These are phyloP conservation scores for Sesia bembeciformis DNA, from an alignment of 2,888 invertebrate genomes.

Conservation along the genomic window DNA sequence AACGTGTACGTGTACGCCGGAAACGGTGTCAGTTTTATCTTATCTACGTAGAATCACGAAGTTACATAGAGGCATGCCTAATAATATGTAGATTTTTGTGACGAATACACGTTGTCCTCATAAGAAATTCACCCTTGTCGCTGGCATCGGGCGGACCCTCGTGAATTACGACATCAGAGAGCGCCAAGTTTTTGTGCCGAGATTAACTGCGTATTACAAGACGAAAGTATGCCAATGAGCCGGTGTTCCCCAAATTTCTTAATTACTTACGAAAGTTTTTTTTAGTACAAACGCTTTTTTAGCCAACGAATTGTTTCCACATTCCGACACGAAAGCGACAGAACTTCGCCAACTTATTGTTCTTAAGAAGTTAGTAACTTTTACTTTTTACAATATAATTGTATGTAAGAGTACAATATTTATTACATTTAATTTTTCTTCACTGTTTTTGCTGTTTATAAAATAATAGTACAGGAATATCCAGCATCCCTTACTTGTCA, in stretches of 20 bases:
- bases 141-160: slow-evolving; percentile 37
- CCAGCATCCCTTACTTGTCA: no score
- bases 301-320: slow-evolving; percentile 34
- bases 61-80: slow-evolving; percentile 16
- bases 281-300: slow-evolving; percentile 31
- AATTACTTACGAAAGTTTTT: slow-evolving; percentile 54
- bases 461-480: no score
- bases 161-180: slow-evolving; percentile 60
- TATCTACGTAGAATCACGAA: slow-evolving; percentile 18
- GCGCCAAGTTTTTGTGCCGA: slow-evolving; percentile 55
- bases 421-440: no score
- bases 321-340: slow-evolving; percentile 10
- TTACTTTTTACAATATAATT: no score
- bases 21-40: slow-evolving; percentile 21
- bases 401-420: no score
- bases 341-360: not conserved
- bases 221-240: slow-evolving; percentile 62
- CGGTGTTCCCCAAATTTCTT: slow-evolving; percentile 54
- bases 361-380: no score
- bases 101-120: slow-evolving; percentile 48
- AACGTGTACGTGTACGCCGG: no score
- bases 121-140: slow-evolving; percentile 61
- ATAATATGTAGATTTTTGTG: slow-evolving; percentile 46
- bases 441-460: no score
- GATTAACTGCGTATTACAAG: slow-evolving; percentile 65